Conservation (phyloP, 2,113 vertebrate genomes). For the Pygoscelis antarcticus region DNA sequence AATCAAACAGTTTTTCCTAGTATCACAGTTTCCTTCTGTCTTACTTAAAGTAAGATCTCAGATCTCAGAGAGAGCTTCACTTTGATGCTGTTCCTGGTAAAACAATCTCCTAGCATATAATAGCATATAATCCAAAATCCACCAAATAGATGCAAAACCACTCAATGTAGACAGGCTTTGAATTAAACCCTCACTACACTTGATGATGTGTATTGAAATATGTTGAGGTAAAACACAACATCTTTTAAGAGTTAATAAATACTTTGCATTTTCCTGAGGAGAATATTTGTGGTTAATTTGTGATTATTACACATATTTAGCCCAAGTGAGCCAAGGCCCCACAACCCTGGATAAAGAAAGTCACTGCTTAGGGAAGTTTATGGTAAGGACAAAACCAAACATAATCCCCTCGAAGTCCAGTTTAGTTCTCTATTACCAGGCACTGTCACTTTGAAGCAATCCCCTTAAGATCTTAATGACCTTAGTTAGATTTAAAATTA, state of each 20-base stretch:
- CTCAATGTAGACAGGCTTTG: neutral
- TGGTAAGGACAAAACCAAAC: neutral
- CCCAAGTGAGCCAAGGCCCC: neutral
- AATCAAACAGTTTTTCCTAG: neutral
- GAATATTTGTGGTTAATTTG: neutral
- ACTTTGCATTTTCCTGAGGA: neutral
- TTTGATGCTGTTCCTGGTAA: neutral
- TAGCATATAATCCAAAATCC: neutral
- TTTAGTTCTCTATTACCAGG: neutral
- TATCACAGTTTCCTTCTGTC: neutral
- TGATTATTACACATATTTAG: neutral
- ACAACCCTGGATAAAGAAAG: neutral
- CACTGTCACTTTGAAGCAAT: neutral
- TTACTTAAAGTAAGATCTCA: neutral
- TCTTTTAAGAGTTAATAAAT: neutral
- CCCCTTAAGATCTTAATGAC: neutral
- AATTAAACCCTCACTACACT: neutral
- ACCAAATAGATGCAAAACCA: rapidly evolving
- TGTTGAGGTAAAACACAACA: neutral
- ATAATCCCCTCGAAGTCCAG: neutral
- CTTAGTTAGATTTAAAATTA: neutral
- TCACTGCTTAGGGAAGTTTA: neutral
- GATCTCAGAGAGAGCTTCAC: neutral
- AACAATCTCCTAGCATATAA: neutral
- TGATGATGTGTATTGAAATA: neutral